Base-by-base conservation (phyloP, 2,888 invertebrate species). In the Sisyra nigra region DNA sequence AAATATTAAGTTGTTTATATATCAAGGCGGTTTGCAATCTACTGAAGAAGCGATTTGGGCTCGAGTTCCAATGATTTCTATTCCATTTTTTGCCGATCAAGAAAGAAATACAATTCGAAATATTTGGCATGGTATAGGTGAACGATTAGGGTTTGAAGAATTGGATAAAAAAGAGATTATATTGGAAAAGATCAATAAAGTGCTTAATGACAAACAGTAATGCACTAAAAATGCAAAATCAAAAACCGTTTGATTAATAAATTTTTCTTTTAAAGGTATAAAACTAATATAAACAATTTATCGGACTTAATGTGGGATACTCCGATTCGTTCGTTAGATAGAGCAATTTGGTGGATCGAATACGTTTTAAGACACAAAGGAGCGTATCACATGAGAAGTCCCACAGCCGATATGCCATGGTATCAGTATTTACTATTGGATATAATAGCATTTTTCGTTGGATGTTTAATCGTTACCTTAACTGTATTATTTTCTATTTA, bases 1-100 rank as follows among this genome's bases (percentile, higher is more conserved):
- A n/a, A 67, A 68, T 41, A 46, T 68, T 0, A 67, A 66, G 46
- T 42, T 65, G 2, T 68, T 68, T 42, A 60, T 67, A 34, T 64
- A 62, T 1, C 67, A 67, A 57, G 65, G 64, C 37, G 67, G 67
- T 2, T 47, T 64, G 2, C 65, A 66, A 41, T 66, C 66, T 0
- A 55, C 61, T 1, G 63, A 65, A 14, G 67, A 67, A 47, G 59
- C 66, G 2, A 56, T 66, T 9, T 54, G 53, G 14, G 59, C 60
- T 3, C 59, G 57, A 33, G 60, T 64, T 1, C 66, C 66, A 2
- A 45, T 66, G 1, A 52, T 67, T 5, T 64, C 58, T 4, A 52
- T 67, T 31, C 64, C 65, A 6, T 60, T 66, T 52, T 49, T 61
- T 8, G 60, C 55, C 0, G 66, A 67, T 47, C 65, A 66, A 46